A percentile compares a stretch with the other conserved stretches of the same genome.
Evolutionary conservation across 2,888 invertebrate species (phyloP).

Genomic region (Deroplatys truncata): DNA sequence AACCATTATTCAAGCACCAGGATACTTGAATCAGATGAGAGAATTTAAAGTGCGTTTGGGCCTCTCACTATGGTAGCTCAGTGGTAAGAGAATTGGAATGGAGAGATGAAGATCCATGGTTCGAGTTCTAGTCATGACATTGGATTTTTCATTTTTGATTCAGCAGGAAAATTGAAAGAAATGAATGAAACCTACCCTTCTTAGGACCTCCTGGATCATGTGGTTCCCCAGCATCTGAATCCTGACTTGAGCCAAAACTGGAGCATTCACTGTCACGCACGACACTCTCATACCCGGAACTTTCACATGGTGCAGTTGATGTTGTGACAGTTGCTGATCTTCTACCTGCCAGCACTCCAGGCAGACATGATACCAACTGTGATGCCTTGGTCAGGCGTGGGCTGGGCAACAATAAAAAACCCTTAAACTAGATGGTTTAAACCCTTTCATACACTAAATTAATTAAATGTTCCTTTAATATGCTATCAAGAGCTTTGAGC

Average conservation of each 20-base stretch:
- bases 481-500: too few species aligned
- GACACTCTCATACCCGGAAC: constrained; percentile 85
- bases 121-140: too few species aligned
- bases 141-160: too few species aligned
- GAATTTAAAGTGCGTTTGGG: too few species aligned
- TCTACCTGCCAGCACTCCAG: neutral
- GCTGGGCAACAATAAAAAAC: neutral
- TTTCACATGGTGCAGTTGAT: constrained; percentile 49
- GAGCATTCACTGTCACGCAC: constrained; percentile 85
- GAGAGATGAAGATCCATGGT: too few species aligned
- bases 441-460: neutral
- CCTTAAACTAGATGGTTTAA: neutral
- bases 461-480: too few species aligned
- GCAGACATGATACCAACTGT: neutral
- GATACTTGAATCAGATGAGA: too few species aligned
- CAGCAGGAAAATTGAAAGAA: neutral
- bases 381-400: constrained; percentile 13
- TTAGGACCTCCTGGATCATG: constrained; percentile 10
- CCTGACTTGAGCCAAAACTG: constrained; percentile 66
- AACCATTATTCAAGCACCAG: too few species aligned
- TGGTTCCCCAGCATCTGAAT: constrained; percentile 7
- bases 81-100: too few species aligned
- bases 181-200: neutral
- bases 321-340: neutral
- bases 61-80: too few species aligned